Evolutionary conservation across 1,140 invertebrate genomes (phyloP).

Genomic region (Hypothenemus hampei): DNA sequence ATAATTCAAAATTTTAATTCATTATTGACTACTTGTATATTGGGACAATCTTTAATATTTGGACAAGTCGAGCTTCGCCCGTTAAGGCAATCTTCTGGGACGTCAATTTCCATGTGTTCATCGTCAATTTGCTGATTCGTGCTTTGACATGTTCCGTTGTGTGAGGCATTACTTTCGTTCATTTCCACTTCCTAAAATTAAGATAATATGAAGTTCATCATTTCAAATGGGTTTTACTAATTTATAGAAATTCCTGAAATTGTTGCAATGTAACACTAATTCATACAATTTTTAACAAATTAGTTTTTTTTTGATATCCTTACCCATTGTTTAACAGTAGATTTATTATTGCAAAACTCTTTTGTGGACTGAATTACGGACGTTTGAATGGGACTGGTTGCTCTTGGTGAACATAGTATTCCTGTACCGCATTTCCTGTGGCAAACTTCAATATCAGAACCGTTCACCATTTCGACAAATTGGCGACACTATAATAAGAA

Average conservation of each 20-base stretch:
- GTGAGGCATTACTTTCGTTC: conserved; percentile 51
- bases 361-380: conserved; percentile 73
- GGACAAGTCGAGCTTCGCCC: conserved; percentile 17
- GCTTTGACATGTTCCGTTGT: conserved; percentile 45
- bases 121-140: conserved; percentile 33
- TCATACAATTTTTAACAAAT: no score
- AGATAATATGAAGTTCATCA: no score
- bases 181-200: conserved; percentile 48
- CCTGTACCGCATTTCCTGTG: conserved; percentile 34
- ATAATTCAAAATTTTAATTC: background rate
- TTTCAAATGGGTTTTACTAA: no score
- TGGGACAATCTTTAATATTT: conserved; percentile 21
- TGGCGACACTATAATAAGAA: conserved; percentile 66
- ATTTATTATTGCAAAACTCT: conserved; percentile 50
- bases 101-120: conserved; percentile 55
- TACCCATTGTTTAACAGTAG: conserved; percentile 16
- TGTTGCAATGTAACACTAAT: no score
- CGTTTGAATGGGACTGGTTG: conserved; percentile 56
- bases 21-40: conserved; percentile 16
- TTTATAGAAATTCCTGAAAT: no score
- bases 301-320: no score
- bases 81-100: conserved; percentile 38
- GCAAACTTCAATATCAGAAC: conserved; percentile 68
- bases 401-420: conserved; percentile 37
- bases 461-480: conserved; percentile 94